phyloP scores from a whole-genome alignment of 2,797 vertebrate genomes.

The Coluber constrictor region DNA sequence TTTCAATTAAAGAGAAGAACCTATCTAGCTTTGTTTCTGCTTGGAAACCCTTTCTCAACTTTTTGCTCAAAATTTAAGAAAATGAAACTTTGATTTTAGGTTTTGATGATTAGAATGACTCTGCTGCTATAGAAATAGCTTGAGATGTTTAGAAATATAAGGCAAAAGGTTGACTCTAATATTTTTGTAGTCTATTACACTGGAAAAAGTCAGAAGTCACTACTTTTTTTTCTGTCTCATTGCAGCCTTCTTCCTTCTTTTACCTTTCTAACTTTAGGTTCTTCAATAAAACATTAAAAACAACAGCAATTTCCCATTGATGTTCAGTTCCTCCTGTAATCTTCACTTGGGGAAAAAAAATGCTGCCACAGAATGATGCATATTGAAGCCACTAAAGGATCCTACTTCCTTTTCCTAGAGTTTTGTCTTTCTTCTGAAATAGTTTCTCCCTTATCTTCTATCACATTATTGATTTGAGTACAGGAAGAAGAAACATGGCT shows the following conservation, averaged over 20 bases:
- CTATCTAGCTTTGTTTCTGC: background rate
- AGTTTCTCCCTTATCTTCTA: background rate
- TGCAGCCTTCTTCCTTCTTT: background rate
- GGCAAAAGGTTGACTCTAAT: background rate
- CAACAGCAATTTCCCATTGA: background rate
- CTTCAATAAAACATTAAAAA: background rate
- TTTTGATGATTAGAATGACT: background rate
- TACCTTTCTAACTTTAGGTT: background rate
- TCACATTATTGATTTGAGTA: background rate
- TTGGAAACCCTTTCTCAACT: background rate
- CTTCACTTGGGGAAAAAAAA: background rate
- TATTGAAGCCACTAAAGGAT: slow-evolving; percentile 5
- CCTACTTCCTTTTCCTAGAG: background rate
- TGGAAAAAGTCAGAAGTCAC: background rate
- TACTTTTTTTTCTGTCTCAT: background rate
- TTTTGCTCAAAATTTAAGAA: background rate
- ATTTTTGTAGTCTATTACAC: background rate
- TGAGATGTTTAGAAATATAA: background rate
- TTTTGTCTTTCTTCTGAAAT: background rate
- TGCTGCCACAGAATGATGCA: slow-evolving; percentile 10
- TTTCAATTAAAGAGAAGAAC: background rate
- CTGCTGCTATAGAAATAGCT: background rate
- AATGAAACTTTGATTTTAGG: background rate
- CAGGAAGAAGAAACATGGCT: slow-evolving; percentile 37
- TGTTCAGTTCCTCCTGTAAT: background rate